phyloP scores from a whole-genome alignment of 2,888 invertebrate species.

The Leptinotarsa juncta region DNA sequence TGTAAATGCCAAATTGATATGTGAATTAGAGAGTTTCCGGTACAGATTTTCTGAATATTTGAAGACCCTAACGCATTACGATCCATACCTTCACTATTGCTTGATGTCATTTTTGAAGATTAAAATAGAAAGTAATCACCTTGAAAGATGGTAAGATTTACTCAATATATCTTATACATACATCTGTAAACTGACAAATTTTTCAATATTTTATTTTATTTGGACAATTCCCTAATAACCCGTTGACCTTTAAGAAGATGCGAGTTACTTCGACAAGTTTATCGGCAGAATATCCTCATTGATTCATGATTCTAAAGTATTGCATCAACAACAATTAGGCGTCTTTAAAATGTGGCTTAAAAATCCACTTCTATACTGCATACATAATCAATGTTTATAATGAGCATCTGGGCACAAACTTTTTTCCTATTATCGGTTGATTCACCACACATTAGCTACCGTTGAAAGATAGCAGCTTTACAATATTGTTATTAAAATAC shows the following conservation, averaged over 20 bases:
- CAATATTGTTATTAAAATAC: conserved; percentile 28
- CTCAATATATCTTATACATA: no score
- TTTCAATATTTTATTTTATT: background rate
- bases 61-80: no score
- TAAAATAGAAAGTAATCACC: no score
- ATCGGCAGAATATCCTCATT: background rate
- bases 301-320: background rate
- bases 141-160: no score
- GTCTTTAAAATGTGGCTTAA: background rate
- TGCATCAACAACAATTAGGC: conserved; percentile 2
- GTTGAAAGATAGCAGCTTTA: conserved; percentile 25
- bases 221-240: background rate
- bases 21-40: no score
- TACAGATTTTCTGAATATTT: no score
- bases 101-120: no score
- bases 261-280: background rate
- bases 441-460: conserved; percentile 14
- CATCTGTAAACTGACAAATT: background rate
- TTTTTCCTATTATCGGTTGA: conserved; percentile 18
- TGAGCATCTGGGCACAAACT: conserved; percentile 19
- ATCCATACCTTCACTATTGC: no score
- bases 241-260: background rate
- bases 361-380: background rate
- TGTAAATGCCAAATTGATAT: no score
- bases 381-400: conserved; percentile 16